phyloP scores from a whole-genome alignment of 2,797 vertebrate species.

The Cephalopachus bancanus region DNA sequence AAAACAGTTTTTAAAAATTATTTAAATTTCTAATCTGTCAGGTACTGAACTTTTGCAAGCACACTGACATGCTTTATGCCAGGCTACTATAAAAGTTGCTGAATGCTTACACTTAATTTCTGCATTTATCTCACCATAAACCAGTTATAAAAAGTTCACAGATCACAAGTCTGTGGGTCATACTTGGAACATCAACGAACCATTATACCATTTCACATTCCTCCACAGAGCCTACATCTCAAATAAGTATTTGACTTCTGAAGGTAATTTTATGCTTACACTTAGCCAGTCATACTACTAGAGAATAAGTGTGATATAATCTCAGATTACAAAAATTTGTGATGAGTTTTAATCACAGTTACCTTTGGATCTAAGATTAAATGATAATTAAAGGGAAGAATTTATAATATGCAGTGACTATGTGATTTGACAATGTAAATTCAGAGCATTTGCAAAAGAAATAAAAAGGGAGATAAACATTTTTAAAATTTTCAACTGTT shows the following conservation, averaged over 20 bases:
- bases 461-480: not conserved
- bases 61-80: not conserved
- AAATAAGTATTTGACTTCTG: slow-evolving; percentile 23
- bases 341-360: not conserved
- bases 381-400: slow-evolving; percentile 4
- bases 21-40: slow-evolving; percentile 5
- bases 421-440: not conserved
- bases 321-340: not conserved
- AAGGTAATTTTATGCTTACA: not conserved
- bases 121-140: not conserved
- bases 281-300: not conserved
- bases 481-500: not conserved
- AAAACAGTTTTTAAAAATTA: not conserved
- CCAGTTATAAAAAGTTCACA: not conserved
- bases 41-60: not conserved
- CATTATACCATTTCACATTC: slow-evolving; percentile 4
- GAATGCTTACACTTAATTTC: not conserved
- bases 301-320: not conserved
- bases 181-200: not conserved
- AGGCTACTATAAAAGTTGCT: not conserved
- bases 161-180: not conserved
- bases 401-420: not conserved
- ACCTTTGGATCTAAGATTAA: not conserved
- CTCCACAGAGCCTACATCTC: not conserved
- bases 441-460: not conserved